These are phyloP conservation scores for Taenaris catops DNA, from an alignment of 2,888 invertebrate species.

Conservation along the genomic window DNA sequence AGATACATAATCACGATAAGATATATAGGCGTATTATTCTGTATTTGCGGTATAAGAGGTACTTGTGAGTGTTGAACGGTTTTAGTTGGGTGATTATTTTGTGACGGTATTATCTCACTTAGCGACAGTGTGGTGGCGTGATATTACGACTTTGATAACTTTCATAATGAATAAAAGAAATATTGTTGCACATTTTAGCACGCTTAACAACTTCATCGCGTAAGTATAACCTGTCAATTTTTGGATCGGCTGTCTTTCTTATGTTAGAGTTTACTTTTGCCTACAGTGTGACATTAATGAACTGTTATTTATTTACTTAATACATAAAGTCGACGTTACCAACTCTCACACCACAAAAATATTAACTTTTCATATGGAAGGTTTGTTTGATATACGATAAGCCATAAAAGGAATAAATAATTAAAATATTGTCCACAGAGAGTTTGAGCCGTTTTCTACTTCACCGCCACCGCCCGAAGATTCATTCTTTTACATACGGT, in stretches of 20 bases:
- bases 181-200: slow-evolving; percentile 53
- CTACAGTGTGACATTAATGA: too few relatives aligned
- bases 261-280: too few relatives aligned
- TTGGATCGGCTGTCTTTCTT: too few relatives aligned
- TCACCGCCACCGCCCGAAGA: slow-evolving; percentile 89
- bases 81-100: slow-evolving; percentile 34
- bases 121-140: background rate
- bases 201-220: slow-evolving; percentile 51
- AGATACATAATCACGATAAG: slow-evolving; percentile 52
- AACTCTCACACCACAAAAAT: too few relatives aligned
- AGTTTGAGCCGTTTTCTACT: slow-evolving; percentile 65
- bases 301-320: too few relatives aligned
- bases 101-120: slow-evolving; percentile 15
- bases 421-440: slow-evolving; percentile 44
- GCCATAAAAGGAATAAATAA: background rate
- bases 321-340: too few relatives aligned
- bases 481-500: slow-evolving; percentile 85
- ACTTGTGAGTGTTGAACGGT: slow-evolving; percentile 24
- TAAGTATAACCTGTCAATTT: too few relatives aligned
- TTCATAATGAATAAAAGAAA: slow-evolving; percentile 63
- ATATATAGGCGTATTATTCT: slow-evolving; percentile 32
- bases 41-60: slow-evolving; percentile 45
- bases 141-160: slow-evolving; percentile 1
- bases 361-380: too few relatives aligned
- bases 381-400: too few relatives aligned